phyloP scores from a whole-genome alignment of 2,113 vertebrate genomes.

The Hyaena hyaena region DNA sequence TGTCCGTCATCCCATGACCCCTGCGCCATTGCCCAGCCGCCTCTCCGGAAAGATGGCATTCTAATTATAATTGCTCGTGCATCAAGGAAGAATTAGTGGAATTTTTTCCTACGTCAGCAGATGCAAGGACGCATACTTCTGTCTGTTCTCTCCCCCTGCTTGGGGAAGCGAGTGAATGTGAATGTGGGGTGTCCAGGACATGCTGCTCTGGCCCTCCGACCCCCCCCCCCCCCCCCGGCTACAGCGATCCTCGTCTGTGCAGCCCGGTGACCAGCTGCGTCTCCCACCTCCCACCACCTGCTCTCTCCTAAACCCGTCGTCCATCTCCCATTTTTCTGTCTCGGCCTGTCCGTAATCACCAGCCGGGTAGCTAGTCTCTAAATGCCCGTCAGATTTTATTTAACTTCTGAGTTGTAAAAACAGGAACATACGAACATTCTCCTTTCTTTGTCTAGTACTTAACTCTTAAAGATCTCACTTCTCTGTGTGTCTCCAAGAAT shows the following conservation, averaged over 20 bases:
- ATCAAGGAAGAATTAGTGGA: conserved; percentile 23
- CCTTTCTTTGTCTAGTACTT: background rate
- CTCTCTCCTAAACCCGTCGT: background rate
- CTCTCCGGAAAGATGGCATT: background rate
- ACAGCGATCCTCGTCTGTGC: accelerated
- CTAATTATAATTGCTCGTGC: background rate
- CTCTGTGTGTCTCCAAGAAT: background rate
- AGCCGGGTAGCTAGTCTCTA: conserved; percentile 27
- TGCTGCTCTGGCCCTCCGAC: background rate
- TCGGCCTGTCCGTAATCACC: conserved; percentile 42
- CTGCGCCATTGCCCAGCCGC: background rate
- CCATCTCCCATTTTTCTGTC: background rate
- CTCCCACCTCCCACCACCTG: no score
- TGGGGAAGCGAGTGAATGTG: background rate
- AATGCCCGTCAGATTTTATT: background rate
- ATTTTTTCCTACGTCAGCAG: conserved; percentile 7
- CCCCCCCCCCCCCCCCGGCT: no score
- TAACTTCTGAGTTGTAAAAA: background rate
- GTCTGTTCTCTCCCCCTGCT: background rate
- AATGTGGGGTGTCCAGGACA: accelerated
- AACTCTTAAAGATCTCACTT: background rate
- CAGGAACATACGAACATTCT: background rate
- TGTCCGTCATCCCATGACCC: background rate
- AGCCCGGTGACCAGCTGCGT: background rate
- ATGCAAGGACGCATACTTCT: background rate